A percentile compares a stretch with the other conserved stretches of the same genome.
Evolutionary conservation across 2,888 invertebrate genomes (phyloP).

Genomic region (Nematopogon swammerdamellus): DNA sequence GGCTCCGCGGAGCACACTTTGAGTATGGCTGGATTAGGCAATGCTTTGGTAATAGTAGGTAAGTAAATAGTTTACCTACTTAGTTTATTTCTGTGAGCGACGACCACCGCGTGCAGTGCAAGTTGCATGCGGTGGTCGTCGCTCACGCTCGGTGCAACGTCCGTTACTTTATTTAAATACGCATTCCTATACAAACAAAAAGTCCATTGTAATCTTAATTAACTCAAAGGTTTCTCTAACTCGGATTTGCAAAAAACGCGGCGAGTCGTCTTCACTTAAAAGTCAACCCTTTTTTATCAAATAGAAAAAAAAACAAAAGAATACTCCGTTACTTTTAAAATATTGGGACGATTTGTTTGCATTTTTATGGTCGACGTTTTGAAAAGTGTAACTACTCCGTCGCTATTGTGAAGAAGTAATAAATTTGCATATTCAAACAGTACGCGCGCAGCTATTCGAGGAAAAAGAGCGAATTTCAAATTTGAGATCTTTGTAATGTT

Average conservation of each 20-base stretch:
- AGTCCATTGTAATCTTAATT: not conserved
- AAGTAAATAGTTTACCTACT: too few species aligned
- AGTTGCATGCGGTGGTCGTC: too few species aligned
- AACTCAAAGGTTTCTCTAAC: not conserved
- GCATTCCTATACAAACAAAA: not conserved
- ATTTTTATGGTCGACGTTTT: conserved; percentile 38
- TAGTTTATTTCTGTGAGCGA: too few species aligned
- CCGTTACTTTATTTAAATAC: not conserved
- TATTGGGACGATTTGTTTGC: conserved; percentile 40
- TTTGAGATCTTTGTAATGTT: conserved; percentile 28
- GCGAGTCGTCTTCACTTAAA: not conserved
- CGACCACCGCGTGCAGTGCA: too few species aligned
- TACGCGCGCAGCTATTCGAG: too few species aligned
- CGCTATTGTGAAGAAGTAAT: conserved; percentile 30
- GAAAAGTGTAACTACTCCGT: conserved; percentile 25
- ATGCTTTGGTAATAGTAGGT: too few species aligned
- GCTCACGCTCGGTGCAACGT: too few species aligned
- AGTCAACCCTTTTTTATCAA: not conserved
- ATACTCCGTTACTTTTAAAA: conserved; percentile 27
- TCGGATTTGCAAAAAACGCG: not conserved
- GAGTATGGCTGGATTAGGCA: too few species aligned
- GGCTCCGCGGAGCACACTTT: too few species aligned
- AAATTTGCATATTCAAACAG: conserved; percentile 44
- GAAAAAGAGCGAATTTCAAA: too few species aligned
- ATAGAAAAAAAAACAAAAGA: not conserved